Conservation (phyloP, 2,113 vertebrate genomes). For the Tragulus kanchil region DNA sequence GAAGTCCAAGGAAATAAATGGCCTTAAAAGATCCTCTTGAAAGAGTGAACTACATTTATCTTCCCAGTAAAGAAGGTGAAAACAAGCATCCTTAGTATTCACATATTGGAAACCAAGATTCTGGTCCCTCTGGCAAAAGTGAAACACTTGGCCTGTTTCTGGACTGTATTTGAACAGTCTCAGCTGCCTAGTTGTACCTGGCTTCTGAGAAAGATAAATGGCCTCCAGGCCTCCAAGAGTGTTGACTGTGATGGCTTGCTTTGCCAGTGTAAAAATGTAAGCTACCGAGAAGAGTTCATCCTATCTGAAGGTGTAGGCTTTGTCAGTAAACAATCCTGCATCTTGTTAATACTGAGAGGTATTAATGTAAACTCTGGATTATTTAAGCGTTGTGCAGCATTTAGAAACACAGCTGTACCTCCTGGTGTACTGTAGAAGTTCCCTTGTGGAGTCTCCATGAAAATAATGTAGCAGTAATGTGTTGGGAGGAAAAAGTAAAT, state of each 20-base stretch:
- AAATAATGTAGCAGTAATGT: slow-evolving; percentile 31
- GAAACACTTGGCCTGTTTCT: slow-evolving; percentile 31
- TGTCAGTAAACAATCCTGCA: slow-evolving; percentile 84
- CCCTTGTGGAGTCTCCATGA: slow-evolving; percentile 66
- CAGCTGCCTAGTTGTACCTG: slow-evolving; percentile 28
- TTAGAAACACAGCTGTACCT: slow-evolving; percentile 83
- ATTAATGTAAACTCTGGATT: slow-evolving; percentile 74
- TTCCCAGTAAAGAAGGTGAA: slow-evolving; percentile 54
- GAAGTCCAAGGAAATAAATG: slow-evolving; percentile 44
- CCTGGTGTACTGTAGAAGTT: slow-evolving; percentile 35
- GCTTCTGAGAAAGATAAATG: slow-evolving; percentile 61
- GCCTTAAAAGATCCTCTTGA: slow-evolving; percentile 50
- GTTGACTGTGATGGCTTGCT: slow-evolving; percentile 71
- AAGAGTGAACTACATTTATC: slow-evolving; percentile 67
- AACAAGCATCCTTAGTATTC: slow-evolving; percentile 70
- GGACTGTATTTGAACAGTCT: slow-evolving; percentile 17
- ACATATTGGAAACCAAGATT: neutral
- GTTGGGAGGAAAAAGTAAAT: slow-evolving; percentile 66
- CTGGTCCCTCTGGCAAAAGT: neutral
- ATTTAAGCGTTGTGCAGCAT: slow-evolving; percentile 54
- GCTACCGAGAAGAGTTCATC: neutral
- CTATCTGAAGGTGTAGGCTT: neutral
- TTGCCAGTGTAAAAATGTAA: slow-evolving; percentile 71
- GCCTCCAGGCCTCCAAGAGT: neutral
- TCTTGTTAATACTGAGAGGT: slow-evolving; percentile 76